These are phyloP conservation scores for Phasianus colchicus DNA, from an alignment of 2,113 vertebrate genomes.

Conservation along the genomic window DNA sequence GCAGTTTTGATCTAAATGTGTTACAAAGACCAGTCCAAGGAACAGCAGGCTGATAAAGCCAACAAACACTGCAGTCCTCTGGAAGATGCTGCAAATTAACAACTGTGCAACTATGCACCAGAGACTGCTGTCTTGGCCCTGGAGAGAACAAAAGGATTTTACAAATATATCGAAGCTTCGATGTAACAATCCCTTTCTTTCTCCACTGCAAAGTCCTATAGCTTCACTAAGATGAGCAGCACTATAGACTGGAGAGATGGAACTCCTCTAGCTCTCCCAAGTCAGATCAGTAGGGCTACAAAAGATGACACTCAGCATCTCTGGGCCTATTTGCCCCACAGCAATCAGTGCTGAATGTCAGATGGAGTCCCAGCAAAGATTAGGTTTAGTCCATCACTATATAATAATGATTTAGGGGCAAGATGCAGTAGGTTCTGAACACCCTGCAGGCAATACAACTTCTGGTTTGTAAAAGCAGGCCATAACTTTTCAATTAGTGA, in stretches of 20 bases:
- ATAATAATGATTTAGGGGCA: not conserved
- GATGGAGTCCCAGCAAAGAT: not conserved
- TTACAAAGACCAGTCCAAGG: not conserved
- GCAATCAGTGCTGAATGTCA: conserved; percentile 12
- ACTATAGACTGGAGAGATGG: not conserved
- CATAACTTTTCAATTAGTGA: not conserved
- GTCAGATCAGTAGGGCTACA: conserved; percentile 1
- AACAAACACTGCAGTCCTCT: not conserved
- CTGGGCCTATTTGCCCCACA: not conserved
- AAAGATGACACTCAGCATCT: conserved; percentile 39
- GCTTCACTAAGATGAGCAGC: not conserved
- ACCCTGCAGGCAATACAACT: not conserved
- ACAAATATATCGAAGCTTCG: not conserved
- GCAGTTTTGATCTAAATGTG: not conserved
- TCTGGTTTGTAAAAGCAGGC: not conserved
- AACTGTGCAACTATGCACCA: not conserved
- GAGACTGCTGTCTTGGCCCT: not conserved
- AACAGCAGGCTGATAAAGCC: not conserved
- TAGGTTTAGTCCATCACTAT: not conserved
- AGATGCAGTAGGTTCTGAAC: conserved; percentile 21
- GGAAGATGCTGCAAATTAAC: not conserved
- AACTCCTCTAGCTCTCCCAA: conserved; percentile 1
- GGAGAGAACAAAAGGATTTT: not conserved
- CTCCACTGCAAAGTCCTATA: not conserved
- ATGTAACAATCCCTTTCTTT: not conserved